Base-by-base conservation (phyloP, 2,113 vertebrate genomes). In the Verasper variegatus region DNA sequence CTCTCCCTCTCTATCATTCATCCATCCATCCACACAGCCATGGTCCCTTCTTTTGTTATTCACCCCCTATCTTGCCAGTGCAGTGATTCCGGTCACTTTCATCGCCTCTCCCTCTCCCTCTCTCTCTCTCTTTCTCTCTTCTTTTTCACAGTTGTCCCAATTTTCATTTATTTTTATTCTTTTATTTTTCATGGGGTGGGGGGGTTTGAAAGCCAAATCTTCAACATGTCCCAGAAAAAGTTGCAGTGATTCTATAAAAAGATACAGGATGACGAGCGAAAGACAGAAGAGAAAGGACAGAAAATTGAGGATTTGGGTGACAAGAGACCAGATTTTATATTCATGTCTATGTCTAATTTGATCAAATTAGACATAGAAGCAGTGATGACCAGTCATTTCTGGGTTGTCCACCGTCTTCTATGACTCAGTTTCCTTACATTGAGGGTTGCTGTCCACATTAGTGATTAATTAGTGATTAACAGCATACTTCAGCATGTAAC, bases 11-110 rank as follows among this genome's bases (percentile, higher is more conserved):
- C 83, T 68, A 51, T 86, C 84, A 78, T 69, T 60, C 76, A 78
- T 78, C 68, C 86, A 58, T 85, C 78, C 83, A 76, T 85, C 84
- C 78, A 62, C 62, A 49, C 77, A 68, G 67, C 82, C 40, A 2
- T 66, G 40, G 59, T 86, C 70, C 27, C 45, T 71, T 56, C 74
- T 80, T 89, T 85, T 89, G 80, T 91, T 78, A 74, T 31, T 85
- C 76, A 74, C 68, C 74, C 57, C 65, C 72, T 92, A 88, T 92
- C 86, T 71, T 84, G 47, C 74, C 66, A 26, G 71, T 63, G 78
- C 90, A 91, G 87, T 88, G 83, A 91, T 90, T 60, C 61, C 40
- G 58, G 52, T 78, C 71, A 73, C 74, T 81, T 52, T 66, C 27
- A 3, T 59, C 49, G 37, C 49, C 59, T 26, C 49, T 26, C 13